Evolutionary conservation across 2,888 invertebrate genomes (phyloP).

Genomic region (Yponomeuta malinellus): DNA sequence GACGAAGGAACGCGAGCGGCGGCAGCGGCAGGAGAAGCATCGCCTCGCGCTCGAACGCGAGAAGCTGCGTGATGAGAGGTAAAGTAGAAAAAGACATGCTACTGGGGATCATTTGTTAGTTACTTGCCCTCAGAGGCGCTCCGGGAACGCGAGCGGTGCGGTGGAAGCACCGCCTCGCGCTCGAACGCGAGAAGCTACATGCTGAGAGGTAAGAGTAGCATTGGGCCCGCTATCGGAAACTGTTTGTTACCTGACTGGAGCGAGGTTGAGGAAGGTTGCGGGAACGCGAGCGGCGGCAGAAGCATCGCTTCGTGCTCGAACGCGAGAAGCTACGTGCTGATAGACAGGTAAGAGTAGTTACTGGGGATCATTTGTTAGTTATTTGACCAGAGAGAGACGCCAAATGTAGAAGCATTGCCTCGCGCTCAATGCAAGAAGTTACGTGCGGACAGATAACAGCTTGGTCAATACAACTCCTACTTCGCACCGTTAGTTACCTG

Average conservation of each 20-base stretch:
- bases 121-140: constrained; percentile 69
- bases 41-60: constrained; percentile 88
- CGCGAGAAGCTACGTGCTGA: constrained; percentile 88
- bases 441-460: no score
- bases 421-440: no score
- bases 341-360: constrained; percentile 42
- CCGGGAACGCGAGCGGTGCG: constrained; percentile 78
- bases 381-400: no score
- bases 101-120: no score
- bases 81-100: background rate
- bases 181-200: constrained; percentile 87
- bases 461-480: no score
- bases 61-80: constrained; percentile 85
- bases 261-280: no score
- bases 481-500: no score
- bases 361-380: no score
- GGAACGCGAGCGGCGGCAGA: constrained; percentile 61
- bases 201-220: constrained; percentile 77
- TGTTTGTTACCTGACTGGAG: no score
- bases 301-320: constrained; percentile 86
- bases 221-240: no score
- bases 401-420: no score
- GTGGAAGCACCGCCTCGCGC: constrained; percentile 87
- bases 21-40: constrained; percentile 88
- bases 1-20: no score